Conservation (phyloP, 2,113 vertebrate genomes). For the Microtus ochrogaster region DNA sequence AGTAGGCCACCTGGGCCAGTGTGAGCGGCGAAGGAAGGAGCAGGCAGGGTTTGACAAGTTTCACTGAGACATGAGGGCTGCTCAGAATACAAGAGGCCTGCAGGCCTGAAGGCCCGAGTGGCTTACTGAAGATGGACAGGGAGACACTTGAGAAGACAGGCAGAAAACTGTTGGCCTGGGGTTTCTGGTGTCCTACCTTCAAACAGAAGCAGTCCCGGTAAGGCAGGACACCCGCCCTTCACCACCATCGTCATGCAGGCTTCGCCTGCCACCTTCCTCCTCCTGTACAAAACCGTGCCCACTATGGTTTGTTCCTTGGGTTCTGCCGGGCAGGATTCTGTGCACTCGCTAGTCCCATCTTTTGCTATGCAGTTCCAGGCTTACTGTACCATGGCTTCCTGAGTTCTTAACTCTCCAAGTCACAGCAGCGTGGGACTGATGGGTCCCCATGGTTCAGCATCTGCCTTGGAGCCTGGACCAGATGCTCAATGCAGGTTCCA, state of each 20-base stretch:
- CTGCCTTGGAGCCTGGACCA: not conserved
- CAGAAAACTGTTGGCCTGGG: not conserved
- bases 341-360: not conserved
- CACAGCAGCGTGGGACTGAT: rapidly evolving
- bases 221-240: rapidly evolving
- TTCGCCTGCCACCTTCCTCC: too few species aligned
- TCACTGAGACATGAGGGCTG: not conserved
- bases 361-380: not conserved
- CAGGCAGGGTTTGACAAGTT: not conserved
- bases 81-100: not conserved
- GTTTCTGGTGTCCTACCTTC: not conserved
- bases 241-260: rapidly evolving
- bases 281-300: rapidly evolving
- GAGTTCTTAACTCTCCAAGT: not conserved
- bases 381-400: not conserved
- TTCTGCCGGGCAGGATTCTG: not conserved
- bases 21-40: not conserved
- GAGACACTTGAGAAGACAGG: not conserved
- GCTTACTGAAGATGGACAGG: too few species aligned
- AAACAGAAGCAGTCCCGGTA: rapidly evolving
- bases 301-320: not conserved
- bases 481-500: not conserved
- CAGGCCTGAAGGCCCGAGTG: not conserved
- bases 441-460: not conserved
- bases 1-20: not conserved